Evolutionary conservation across 2,888 invertebrate genomes (phyloP), one percentile per base, ranked within the genome.

Genomic region (Aleiodes alternator): DNA sequence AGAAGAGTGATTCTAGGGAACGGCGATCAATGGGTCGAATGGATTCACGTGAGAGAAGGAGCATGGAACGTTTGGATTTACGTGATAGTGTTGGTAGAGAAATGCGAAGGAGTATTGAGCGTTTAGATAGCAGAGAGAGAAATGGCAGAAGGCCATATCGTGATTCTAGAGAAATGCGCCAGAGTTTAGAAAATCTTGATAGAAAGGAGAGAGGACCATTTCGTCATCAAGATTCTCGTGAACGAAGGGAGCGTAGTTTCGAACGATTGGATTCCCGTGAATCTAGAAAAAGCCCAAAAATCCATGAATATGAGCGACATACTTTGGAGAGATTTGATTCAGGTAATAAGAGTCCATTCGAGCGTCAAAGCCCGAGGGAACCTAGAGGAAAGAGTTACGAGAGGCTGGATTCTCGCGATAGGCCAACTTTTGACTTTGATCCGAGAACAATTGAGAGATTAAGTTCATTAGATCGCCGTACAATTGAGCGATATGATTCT

Each of bases 401-500:
- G 29, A 82, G 85, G 9, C 76, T 88, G 9, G 87, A 88, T 56
- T 82, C 81, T 3, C 84, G 82, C 34, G 86, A 86, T 1, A 77
- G 78, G 68, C 81, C 84, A 3, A 85, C 84, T 34, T 88, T 87
- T 64, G 87, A 89, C 59, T 88, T 88, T 57, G 88, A 89, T 78
- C 86, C 86, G 0, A 79, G 84, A 11, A 82, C 85, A 2, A 85
- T 88, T 64, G 87, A 88, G 68, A 82, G 83, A 57, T 72, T 87
- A 1, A 85, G 83, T 59, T 85, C 84, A 0, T 76, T 85, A 38
- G 86, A 85, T 7, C 81, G 81, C 0, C 69, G 53, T 57, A 71
- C 71, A n/a, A 7, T 73, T 8, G 83, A 83, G 50, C 79, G 80
- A 53, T 81, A 81, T 69, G 85, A 84, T 16, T 72, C 71, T 0